Conservation (phyloP, 2,797 vertebrate genomes). For the Octomys mimax region DNA sequence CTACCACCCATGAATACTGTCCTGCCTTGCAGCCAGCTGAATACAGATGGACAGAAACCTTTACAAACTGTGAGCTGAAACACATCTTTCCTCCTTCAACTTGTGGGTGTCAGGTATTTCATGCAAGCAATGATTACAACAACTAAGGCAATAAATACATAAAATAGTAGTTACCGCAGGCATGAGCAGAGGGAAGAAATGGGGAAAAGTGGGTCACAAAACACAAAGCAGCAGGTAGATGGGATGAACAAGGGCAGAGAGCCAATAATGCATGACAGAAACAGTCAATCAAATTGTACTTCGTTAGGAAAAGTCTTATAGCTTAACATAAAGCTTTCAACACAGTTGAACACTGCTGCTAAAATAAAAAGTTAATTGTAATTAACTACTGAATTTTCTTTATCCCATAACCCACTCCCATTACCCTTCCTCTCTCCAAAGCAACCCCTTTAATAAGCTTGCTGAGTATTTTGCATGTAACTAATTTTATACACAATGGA, state of each 20-base stretch:
- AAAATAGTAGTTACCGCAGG: neutral
- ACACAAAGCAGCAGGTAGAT: neutral
- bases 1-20: neutral
- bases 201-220: neutral
- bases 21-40: neutral
- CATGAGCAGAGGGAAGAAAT: neutral
- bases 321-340: neutral
- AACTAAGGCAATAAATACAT: neutral
- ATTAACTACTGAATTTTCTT: constrained; percentile 13
- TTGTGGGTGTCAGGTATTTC: neutral
- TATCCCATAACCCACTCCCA: neutral
- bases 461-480: neutral
- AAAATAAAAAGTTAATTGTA: constrained; percentile 41
- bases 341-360: neutral
- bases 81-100: neutral
- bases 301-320: neutral
- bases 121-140: neutral
- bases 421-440: neutral
- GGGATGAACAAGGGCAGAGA: neutral
- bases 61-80: neutral
- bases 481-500: constrained; percentile 41
- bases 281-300: neutral
- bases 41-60: neutral
- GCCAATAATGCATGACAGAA: neutral
- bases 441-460: neutral